These are phyloP conservation scores for Amphibalanus amphitrite DNA, from an alignment of 1,140 invertebrate species.

Conservation along the genomic window DNA sequence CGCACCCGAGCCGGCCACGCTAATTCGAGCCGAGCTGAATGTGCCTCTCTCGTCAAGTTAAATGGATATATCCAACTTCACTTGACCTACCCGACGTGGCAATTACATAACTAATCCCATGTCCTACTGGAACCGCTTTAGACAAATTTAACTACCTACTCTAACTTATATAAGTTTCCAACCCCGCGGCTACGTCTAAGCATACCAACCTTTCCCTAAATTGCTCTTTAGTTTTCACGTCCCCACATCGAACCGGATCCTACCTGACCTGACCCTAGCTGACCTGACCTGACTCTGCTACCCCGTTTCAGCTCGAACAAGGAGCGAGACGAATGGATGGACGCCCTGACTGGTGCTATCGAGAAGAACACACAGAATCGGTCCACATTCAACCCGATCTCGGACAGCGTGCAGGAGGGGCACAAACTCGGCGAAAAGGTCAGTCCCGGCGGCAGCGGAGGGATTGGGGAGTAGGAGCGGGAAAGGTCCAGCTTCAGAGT, in stretches of 20 bases:
- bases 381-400: constrained; percentile 29
- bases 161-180: too few species aligned
- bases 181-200: too few species aligned
- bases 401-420: constrained; percentile 19
- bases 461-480: too few species aligned
- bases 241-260: background rate
- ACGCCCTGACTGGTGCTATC: constrained; percentile 41
- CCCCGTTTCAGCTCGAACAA: constrained; percentile 28
- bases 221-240: background rate
- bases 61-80: background rate
- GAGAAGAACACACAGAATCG: constrained; percentile 35
- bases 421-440: constrained; percentile 16
- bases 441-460: background rate
- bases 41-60: background rate
- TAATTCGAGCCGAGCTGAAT: too few species aligned
- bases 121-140: background rate
- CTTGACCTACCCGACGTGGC: background rate
- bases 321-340: constrained; percentile 48
- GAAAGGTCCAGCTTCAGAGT: too few species aligned
- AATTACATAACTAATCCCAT: background rate
- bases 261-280: too few species aligned
- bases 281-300: background rate
- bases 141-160: too few species aligned
- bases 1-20: too few species aligned
- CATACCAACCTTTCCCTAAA: too few species aligned